Percentiles rank a stretch among this genome's conserved stretches.
These are phyloP conservation scores for Salticus scenicus DNA, from an alignment of 2,888 invertebrate genomes.

Conservation along the genomic window DNA sequence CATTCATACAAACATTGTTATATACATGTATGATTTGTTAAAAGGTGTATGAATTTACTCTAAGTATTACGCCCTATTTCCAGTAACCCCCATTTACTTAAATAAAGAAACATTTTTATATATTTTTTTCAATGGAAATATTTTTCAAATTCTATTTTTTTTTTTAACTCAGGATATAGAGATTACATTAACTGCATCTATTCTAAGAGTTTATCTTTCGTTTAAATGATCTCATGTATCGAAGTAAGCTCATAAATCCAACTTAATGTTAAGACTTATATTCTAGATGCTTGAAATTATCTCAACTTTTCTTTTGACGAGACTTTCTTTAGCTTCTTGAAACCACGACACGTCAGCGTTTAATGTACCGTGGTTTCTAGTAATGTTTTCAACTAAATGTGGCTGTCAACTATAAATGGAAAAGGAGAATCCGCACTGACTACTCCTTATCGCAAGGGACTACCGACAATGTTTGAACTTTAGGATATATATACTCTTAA, in stretches of 20 bases:
- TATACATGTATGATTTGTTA: too few species aligned
- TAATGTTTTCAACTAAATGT: conserved; percentile 57
- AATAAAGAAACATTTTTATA: too few species aligned
- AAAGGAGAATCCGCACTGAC: conserved; percentile 20
- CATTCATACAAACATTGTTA: too few species aligned
- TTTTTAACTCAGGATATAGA: too few species aligned
- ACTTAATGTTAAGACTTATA: neutral
- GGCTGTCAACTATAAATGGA: conserved; percentile 39
- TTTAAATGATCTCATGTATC: neutral
- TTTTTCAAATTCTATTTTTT: too few species aligned
- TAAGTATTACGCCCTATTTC: too few species aligned
- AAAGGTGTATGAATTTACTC: too few species aligned
- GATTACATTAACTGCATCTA: too few species aligned
- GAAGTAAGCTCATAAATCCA: neutral
- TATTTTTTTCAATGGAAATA: too few species aligned
- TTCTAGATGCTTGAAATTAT: neutral
- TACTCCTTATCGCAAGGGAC: neutral
- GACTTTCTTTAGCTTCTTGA: neutral
- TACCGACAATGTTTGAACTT: neutral
- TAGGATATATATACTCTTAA: neutral
- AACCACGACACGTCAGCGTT: conserved; percentile 44
- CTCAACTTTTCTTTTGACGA: neutral
- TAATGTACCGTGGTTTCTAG: conserved; percentile 39
- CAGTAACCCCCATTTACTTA: too few species aligned
- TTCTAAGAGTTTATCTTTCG: too few species aligned